Evolutionary conservation across 92 coral and sea anemone species (phyloP).

Genomic region (Palythoa grandiflora): DNA sequence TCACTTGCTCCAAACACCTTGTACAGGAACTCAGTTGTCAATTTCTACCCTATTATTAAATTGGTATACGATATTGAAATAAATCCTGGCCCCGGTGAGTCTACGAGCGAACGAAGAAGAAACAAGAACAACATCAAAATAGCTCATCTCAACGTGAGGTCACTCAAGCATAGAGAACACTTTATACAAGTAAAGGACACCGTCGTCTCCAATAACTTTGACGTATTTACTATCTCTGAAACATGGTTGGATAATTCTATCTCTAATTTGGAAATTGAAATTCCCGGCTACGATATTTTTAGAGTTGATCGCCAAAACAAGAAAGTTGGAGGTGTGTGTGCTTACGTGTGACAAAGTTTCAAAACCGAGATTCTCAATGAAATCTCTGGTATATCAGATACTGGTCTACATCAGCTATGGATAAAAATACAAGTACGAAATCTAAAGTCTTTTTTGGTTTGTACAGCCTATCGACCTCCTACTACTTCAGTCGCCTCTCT

Average conservation of each 20-base stretch:
- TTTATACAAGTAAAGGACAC: conserved; percentile 60
- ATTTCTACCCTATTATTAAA: conserved; percentile 47
- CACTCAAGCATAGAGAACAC: conserved; percentile 70
- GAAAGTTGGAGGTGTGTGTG: conserved; percentile 64
- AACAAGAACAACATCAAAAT: conserved; percentile 46
- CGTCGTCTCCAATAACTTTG: conserved; percentile 57
- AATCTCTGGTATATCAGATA: conserved; percentile 50
- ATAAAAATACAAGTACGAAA: conserved; percentile 62
- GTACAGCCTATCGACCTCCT: conserved; percentile 61
- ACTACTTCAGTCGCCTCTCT: conserved; percentile 48
- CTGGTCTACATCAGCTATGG: conserved; percentile 70
- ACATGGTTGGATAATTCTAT: conserved; percentile 70
- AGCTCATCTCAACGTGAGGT: conserved; percentile 66
- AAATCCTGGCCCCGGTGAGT: conserved; percentile 58
- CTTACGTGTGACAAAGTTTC: conserved; percentile 56
- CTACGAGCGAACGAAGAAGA: conserved; percentile 40
- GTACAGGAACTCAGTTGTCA: conserved; percentile 51
- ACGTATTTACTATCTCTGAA: conserved; percentile 75
- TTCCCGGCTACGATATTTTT: conserved; percentile 67
- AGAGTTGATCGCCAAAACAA: conserved; percentile 72
- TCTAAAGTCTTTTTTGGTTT: conserved; percentile 54
- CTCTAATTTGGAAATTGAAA: conserved; percentile 69
- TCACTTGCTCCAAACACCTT: conserved; percentile 38
- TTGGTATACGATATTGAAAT: conserved; percentile 55
- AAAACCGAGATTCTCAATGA: conserved; percentile 53